phyloP scores from a whole-genome alignment of 2,797 vertebrate genomes.

The Lithobates sylvaticus region DNA sequence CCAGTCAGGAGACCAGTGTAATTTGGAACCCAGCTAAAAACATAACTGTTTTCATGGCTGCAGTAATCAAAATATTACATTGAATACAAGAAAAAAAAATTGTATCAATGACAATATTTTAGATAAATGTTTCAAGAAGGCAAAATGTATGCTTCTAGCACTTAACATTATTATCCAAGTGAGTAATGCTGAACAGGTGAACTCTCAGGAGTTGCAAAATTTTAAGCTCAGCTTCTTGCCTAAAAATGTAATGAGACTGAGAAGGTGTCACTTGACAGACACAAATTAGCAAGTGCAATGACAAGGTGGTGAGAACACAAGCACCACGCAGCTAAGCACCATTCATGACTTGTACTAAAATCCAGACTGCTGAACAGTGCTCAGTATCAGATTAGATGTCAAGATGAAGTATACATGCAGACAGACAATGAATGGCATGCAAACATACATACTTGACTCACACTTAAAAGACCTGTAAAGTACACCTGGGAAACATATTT shows the following conservation, averaged over 20 bases:
- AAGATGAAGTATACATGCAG: slow-evolving; percentile 2
- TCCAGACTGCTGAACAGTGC: slow-evolving; percentile 8
- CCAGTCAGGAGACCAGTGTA: no score
- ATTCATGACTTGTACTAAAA: neutral
- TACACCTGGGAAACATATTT: neutral
- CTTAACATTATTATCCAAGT: neutral
- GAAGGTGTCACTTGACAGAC: slow-evolving; percentile 42
- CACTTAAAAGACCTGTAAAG: slow-evolving; percentile 12
- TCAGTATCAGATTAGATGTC: slow-evolving; percentile 6
- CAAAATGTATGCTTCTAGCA: neutral
- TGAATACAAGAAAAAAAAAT: neutral
- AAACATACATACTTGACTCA: neutral
- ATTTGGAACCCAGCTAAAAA: no score
- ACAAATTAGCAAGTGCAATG: slow-evolving; percentile 30
- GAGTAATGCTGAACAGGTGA: slow-evolving; percentile 12
- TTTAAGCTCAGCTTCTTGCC: neutral
- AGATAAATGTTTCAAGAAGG: neutral
- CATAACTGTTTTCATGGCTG: no score
- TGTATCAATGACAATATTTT: neutral
- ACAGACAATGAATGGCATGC: slow-evolving; percentile 2
- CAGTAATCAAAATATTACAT: no score
- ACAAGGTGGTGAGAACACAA: slow-evolving; percentile 41
- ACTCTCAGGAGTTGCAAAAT: slow-evolving; percentile 7
- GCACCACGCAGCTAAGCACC: neutral
- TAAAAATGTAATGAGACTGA: slow-evolving; percentile 5